Percentiles rank a stretch among this genome's conserved stretches.
Conservation (phyloP, 2,888 invertebrate species). For the Chesias legatella region DNA sequence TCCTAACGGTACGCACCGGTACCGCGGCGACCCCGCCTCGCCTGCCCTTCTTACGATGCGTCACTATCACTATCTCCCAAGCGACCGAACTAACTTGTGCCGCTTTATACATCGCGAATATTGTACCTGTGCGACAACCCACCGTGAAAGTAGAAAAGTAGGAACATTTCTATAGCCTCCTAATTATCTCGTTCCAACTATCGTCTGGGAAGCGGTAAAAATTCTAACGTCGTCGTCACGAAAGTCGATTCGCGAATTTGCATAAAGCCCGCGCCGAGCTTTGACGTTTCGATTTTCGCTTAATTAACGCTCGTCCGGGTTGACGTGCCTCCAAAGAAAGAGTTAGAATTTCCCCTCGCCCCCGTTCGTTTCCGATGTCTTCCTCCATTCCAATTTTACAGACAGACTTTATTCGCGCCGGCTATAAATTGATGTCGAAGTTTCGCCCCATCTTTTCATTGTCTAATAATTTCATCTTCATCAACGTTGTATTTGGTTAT, state of each 20-base stretch:
- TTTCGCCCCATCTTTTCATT: constrained; percentile 63
- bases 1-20: constrained; percentile 60
- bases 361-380: constrained; percentile 55
- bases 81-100: constrained; percentile 11
- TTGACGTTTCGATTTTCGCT: constrained; percentile 78
- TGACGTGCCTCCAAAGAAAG: constrained; percentile 53
- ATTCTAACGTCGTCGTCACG: constrained; percentile 63
- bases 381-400: constrained; percentile 57
- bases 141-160: constrained; percentile 21
- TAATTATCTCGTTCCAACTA: constrained; percentile 71
- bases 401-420: constrained; percentile 55
- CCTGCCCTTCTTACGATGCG: constrained; percentile 36
- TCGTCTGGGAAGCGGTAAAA: constrained; percentile 58
- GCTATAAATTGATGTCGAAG: constrained; percentile 66
- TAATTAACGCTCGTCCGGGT: constrained; percentile 69
- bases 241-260: constrained; percentile 74
- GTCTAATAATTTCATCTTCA: constrained; percentile 69
- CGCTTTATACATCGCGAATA: constrained; percentile 15
- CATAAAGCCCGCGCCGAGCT: constrained; percentile 69
- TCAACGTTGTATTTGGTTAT: constrained; percentile 54
- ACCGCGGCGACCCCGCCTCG: constrained; percentile 35
- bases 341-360: constrained; percentile 61
- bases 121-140: constrained; percentile 9
- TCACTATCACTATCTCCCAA: constrained; percentile 11
- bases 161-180: constrained; percentile 46